Conservation (phyloP, 2,113 vertebrate genomes). For the Potamarius usumacintae region DNA sequence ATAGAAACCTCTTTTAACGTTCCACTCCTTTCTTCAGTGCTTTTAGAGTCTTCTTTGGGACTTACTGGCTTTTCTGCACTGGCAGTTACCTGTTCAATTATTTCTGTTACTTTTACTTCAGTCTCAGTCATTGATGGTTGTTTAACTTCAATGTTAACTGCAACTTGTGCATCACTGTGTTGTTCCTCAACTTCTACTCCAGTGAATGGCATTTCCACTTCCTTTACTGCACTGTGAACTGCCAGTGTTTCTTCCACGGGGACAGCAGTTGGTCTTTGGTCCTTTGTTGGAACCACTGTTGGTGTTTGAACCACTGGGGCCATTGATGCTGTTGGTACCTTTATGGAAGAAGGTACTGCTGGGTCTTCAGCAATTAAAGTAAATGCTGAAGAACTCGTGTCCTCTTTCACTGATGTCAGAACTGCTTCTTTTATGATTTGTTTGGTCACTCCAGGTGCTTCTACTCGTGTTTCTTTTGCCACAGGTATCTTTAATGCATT, state of each 20-base stretch:
- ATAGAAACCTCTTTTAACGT: neutral
- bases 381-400: neutral
- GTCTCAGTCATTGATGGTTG: neutral
- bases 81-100: neutral
- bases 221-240: neutral
- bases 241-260: neutral
- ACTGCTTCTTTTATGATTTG: neutral
- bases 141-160: conserved; percentile 15
- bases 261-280: neutral
- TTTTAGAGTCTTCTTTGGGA: neutral
- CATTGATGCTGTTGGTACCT: neutral
- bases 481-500: neutral
- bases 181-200: neutral
- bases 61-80: neutral
- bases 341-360: neutral
- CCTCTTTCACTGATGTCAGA: neutral
- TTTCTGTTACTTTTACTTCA: conserved; percentile 23
- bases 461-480: neutral
- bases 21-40: neutral
- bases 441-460: neutral
- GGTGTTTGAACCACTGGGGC: neutral
- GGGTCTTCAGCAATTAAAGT: neutral
- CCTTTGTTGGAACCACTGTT: neutral
- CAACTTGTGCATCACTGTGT: neutral
- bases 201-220: conserved; percentile 5